A percentile compares a stretch with the other conserved stretches of the same genome.
Conservation (phyloP, 2,888 invertebrate species). For the Dione juno region DNA sequence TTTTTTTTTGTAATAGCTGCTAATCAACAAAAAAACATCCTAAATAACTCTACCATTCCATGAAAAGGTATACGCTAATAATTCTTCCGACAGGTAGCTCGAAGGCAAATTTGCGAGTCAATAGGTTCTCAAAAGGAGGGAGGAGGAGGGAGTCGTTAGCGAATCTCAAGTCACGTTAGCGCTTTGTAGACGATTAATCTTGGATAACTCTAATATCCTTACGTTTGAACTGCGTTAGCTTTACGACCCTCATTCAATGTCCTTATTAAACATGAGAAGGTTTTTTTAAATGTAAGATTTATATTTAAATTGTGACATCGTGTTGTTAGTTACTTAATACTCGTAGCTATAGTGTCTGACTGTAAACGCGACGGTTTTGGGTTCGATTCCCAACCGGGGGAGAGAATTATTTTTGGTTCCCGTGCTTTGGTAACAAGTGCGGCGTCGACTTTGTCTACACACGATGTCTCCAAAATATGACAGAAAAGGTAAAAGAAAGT, state of each 20-base stretch:
- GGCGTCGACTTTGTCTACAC: too few species aligned
- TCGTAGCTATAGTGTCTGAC: too few species aligned
- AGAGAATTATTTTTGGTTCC: too few species aligned
- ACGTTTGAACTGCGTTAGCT: slow-evolving; percentile 7
- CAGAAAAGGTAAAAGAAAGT: too few species aligned
- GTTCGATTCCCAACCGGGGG: too few species aligned
- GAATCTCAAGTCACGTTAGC: slow-evolving; percentile 20
- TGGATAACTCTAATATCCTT: slow-evolving; percentile 1
- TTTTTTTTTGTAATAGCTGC: too few species aligned
- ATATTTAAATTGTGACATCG: neutral
- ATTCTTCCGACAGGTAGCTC: slow-evolving; percentile 1
- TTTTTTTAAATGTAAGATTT: neutral
- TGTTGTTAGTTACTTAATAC: too few species aligned
- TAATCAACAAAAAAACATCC: neutral
- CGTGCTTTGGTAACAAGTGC: too few species aligned
- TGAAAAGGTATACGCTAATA: neutral
- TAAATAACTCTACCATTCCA: neutral
- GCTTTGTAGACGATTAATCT: slow-evolving; percentile 20
- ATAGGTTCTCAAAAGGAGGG: slow-evolving; percentile 5
- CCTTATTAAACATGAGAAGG: slow-evolving; percentile 1
- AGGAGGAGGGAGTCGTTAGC: slow-evolving; percentile 18
- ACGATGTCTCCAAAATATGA: too few species aligned
- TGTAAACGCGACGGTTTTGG: too few species aligned
- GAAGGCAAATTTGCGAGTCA: slow-evolving; percentile 19
- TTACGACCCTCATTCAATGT: slow-evolving; percentile 10